Evolutionary conservation across 2,888 invertebrate genomes (phyloP).

Genomic region (Spisula subtruncata): DNA sequence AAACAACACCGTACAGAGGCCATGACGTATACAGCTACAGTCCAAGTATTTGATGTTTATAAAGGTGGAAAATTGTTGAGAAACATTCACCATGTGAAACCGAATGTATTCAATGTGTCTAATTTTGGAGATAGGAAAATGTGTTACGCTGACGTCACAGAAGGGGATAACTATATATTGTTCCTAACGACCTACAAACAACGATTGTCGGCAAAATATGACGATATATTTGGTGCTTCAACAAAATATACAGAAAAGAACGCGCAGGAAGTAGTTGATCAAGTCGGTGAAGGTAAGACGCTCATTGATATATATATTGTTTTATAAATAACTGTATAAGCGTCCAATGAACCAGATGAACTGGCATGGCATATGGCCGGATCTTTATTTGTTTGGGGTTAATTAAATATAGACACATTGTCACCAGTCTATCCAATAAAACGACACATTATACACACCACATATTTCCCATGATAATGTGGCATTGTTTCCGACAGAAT

Average conservation of each 20-base stretch:
- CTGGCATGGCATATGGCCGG: too few relatives aligned
- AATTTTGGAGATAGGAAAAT: constrained; percentile 86
- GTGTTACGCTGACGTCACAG: constrained; percentile 86
- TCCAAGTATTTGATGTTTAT: constrained; percentile 79
- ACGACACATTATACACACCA: too few relatives aligned
- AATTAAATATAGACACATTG: too few relatives aligned
- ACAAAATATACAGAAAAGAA: constrained; percentile 79
- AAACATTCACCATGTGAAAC: constrained; percentile 61
- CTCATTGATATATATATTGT: background rate
- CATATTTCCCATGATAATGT: too few relatives aligned
- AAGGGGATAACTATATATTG: constrained; percentile 84
- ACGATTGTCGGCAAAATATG: constrained; percentile 86
- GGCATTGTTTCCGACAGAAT: too few relatives aligned
- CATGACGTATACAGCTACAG: constrained; percentile 83
- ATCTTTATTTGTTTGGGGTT: too few relatives aligned
- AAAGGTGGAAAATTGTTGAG: constrained; percentile 76
- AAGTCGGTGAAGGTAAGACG: constrained; percentile 81
- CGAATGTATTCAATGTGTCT: constrained; percentile 82
- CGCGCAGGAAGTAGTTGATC: constrained; percentile 81
- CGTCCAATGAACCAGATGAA: too few relatives aligned
- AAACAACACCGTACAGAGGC: constrained; percentile 73
- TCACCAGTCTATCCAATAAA: too few relatives aligned
- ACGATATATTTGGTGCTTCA: constrained; percentile 87
- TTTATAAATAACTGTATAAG: too few relatives aligned
- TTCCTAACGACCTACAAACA: constrained; percentile 84